These are phyloP conservation scores for Emys orbicularis DNA, from an alignment of 2,797 vertebrate genomes.

Conservation along the genomic window DNA sequence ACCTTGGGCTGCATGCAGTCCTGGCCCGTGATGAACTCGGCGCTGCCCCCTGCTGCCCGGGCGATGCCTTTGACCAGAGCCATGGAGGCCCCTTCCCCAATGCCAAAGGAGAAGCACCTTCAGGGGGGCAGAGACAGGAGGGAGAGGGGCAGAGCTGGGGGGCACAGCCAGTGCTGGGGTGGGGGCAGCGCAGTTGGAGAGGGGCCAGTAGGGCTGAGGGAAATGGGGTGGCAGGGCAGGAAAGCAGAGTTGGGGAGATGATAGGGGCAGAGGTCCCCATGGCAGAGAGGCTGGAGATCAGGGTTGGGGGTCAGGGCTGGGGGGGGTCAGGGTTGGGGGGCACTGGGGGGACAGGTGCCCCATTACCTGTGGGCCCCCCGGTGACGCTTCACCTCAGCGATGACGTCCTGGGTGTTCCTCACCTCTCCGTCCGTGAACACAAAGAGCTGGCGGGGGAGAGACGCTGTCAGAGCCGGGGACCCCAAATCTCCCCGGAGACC, in stretches of 20 bases:
- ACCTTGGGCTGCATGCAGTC: not conserved
- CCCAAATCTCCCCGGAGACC: no score
- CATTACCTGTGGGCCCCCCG: constrained; percentile 82
- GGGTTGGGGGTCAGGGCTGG: not conserved
- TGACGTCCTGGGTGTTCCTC: constrained; percentile 77
- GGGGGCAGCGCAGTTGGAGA: no score
- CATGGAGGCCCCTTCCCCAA: constrained; percentile 88
- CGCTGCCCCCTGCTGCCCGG: not conserved
- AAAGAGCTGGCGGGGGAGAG: constrained; percentile 78
- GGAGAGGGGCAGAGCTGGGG: constrained; percentile 82
- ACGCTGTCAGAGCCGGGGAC: not conserved
- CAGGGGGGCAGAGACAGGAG: not conserved
- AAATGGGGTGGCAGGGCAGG: no score
- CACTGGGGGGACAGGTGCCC: not conserved
- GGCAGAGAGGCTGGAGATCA: no score
- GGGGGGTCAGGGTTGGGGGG: not conserved
- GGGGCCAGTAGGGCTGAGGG: no score
- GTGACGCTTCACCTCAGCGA: constrained; percentile 78
- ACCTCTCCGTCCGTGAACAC: constrained; percentile 87
- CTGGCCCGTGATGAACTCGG: not conserved
- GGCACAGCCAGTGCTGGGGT: no score
- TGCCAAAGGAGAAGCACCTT: constrained; percentile 91
- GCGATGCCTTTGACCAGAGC: not conserved
- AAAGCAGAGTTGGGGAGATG: no score
- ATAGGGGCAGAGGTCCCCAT: not conserved